phyloP scores from a whole-genome alignment of 2,113 vertebrate genomes.

The Oophaga pumilio region DNA sequence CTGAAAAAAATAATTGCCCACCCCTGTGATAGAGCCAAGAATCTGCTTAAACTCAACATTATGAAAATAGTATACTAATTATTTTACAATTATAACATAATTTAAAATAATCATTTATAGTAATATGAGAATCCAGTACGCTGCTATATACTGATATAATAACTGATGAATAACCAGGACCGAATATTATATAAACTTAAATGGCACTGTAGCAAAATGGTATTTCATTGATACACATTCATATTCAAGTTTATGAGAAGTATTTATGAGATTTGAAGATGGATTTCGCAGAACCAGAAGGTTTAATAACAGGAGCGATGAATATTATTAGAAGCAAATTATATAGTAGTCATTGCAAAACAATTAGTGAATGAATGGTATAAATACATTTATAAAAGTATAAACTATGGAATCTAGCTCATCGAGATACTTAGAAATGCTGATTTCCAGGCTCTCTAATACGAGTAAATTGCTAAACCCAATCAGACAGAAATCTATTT shows the following conservation, averaged over 20 bases:
- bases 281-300: slow-evolving; percentile 11
- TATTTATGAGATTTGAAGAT: slow-evolving; percentile 24
- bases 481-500: not conserved
- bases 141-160: not conserved
- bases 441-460: not conserved
- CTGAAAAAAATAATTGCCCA: too few species aligned
- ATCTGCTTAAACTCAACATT: not conserved
- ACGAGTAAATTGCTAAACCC: not conserved
- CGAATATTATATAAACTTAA: not conserved
- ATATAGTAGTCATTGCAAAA: slow-evolving; percentile 12
- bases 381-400: not conserved
- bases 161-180: not conserved
- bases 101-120: not conserved
- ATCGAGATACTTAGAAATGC: not conserved
- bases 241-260: not conserved
- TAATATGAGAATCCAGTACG: not conserved
- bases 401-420: not conserved
- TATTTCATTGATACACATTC: not conserved
- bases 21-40: too few species aligned
- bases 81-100: not conserved
- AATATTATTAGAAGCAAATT: slow-evolving; percentile 14
- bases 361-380: not conserved
- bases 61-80: not conserved
- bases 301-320: slow-evolving; percentile 14
- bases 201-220: not conserved